A percentile compares a stretch with the other conserved stretches of the same genome.
Evolutionary conservation across 2,888 invertebrate genomes (phyloP).

Genomic region (Pristionchus fissidentatus): DNA sequence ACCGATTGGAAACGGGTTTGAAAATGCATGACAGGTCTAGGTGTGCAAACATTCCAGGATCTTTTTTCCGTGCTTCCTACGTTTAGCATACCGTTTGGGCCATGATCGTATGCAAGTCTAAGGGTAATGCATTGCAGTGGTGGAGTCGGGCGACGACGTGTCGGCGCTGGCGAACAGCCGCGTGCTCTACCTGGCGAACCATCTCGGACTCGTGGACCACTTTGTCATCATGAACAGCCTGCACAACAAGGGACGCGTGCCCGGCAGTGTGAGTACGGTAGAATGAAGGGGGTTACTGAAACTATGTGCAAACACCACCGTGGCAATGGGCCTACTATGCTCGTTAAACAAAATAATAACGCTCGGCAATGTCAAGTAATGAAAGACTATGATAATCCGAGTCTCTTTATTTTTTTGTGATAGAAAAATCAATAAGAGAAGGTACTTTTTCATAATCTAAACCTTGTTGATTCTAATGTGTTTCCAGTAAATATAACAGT

Average conservation of each 20-base stretch:
- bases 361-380: too few species aligned
- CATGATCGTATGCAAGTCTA: not conserved
- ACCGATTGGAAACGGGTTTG: too few species aligned
- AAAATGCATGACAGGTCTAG: too few species aligned
- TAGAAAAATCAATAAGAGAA: too few species aligned
- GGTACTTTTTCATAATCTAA: too few species aligned
- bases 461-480: not conserved
- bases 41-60: too few species aligned
- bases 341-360: not conserved
- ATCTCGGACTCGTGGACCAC: constrained; percentile 73
- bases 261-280: constrained; percentile 60
- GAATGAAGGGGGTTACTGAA: not conserved
- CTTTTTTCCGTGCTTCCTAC: too few species aligned
- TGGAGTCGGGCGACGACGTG: constrained; percentile 65
- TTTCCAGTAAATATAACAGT: not conserved
- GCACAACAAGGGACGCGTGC: constrained; percentile 65
- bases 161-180: constrained; percentile 54
- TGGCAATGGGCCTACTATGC: not conserved
- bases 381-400: too few species aligned
- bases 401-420: too few species aligned
- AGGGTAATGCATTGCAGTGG: constrained; percentile 52
- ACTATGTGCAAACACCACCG: too few species aligned
- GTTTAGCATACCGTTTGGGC: too few species aligned
- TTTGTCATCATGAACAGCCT: constrained; percentile 73
- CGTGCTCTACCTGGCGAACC: constrained; percentile 67